A percentile compares a stretch with the other conserved stretches of the same genome.
phyloP scores from a whole-genome alignment of 2,888 invertebrate species.

The Iselma pallidipennis region DNA sequence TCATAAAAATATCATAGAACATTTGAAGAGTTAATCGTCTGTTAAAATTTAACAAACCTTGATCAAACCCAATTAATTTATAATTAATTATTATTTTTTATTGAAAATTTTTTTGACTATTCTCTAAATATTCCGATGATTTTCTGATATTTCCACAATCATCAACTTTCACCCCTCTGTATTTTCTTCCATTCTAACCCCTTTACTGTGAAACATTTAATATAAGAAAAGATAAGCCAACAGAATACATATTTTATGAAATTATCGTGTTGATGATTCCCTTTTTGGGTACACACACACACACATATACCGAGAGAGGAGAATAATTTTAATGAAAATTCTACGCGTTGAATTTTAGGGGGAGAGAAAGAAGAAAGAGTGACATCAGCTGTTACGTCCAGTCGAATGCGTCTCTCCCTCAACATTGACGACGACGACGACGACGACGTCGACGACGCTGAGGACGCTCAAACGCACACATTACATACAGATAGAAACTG shows the following conservation, averaged over 20 bases:
- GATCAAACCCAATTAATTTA: constrained; percentile 16
- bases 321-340: constrained; percentile 58
- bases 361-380: constrained; percentile 56
- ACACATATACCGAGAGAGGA: neutral
- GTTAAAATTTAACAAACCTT: neutral
- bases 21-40: neutral
- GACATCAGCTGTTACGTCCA: constrained; percentile 60
- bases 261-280: constrained; percentile 49
- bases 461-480: constrained; percentile 16
- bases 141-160: neutral
- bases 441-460: constrained; percentile 43
- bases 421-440: constrained; percentile 49
- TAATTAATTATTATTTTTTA: neutral
- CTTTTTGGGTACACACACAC: constrained; percentile 37
- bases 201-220: constrained; percentile 31
- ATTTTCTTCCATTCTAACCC: neutral
- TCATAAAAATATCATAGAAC: neutral
- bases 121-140: neutral
- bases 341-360: constrained; percentile 49
- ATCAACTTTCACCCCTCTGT: neutral
- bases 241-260: constrained; percentile 57
- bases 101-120: neutral
- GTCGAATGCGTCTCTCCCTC: constrained; percentile 57
- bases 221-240: constrained; percentile 47
- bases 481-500: constrained; percentile 1